Evolutionary conservation across 2,113 vertebrate species (phyloP), one percentile per base, ranked within the genome.

Genomic region (Zeus faber): DNA sequence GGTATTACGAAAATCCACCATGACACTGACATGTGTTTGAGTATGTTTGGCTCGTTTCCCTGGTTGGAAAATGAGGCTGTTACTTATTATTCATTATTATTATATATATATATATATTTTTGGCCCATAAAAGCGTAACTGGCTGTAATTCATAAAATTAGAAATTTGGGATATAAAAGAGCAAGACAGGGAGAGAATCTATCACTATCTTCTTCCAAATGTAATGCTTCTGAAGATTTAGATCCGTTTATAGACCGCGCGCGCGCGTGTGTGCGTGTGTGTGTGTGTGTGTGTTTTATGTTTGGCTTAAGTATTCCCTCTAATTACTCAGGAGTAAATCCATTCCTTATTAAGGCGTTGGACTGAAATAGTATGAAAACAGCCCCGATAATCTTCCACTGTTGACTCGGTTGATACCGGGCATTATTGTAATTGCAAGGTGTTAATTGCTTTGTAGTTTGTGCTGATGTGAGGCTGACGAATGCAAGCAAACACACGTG

Each of bases 301-400:
- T 21, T 33, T 55, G 0, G 18, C 48, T 76, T 59, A 54, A 80
- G 54, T 53, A 45, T 62, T 68, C 55, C 67, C 58, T 51, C 57
- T 67, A 67, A 82, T 80, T 69, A 77, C 51, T 61, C 18, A 10
- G 35, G n/a, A 68, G 49, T 65, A 62, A 72, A 81, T 79, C 67
- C 62, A 59, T 61, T 65, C 37, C 54, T 72, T 76, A 81, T 77
- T 58, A 72, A 58, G 40, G 41, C 58, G 50, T 64, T 66, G 61
- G 49, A 62, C 49, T 58, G 31, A 62, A 56, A 65, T 76, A 60
- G 27, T 62, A 59, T 70, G 65, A 58, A 74, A 62, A 68, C 35
- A 56, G 59, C 49, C 41, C 25, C 27, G 9, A 4, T 69, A 69
- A 79, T 76, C 41, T 51, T 48, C 44, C 55, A 56, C 5, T 53